These are phyloP conservation scores for Axis porcinus DNA, from an alignment of 2,113 vertebrate species.

Conservation along the genomic window DNA sequence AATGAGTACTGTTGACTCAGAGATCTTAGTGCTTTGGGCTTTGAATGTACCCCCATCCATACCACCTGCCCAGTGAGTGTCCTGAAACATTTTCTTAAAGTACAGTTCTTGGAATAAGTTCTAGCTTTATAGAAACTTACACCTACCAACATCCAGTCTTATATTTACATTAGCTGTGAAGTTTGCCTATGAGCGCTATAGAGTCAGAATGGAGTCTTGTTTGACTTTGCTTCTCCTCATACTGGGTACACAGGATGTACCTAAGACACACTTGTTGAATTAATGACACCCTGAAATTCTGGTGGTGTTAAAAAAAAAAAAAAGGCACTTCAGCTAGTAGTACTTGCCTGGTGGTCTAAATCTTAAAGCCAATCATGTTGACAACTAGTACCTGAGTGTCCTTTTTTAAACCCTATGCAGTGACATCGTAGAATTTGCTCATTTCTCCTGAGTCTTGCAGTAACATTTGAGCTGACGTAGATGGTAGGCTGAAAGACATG, in stretches of 20 bases:
- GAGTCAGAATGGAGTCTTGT: not conserved
- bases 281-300: not conserved
- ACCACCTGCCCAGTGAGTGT: not conserved
- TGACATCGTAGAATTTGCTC: not conserved
- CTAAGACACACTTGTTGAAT: not conserved
- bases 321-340: not conserved
- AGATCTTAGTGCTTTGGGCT: not conserved
- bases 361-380: not conserved
- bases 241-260: not conserved
- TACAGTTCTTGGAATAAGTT: not conserved
- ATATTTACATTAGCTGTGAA: not conserved
- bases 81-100: not conserved
- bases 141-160: not conserved
- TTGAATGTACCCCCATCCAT: not conserved
- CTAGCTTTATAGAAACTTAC: not conserved
- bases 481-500: not conserved
- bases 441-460: not conserved
- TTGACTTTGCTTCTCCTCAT: not conserved
- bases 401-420: not conserved
- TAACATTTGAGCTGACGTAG: not conserved
- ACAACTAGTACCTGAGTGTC: not conserved
- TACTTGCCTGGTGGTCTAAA: not conserved
- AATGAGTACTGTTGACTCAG: not conserved
- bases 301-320: not conserved
- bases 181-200: not conserved